Base-by-base conservation (phyloP, 2,113 vertebrate species). In the Leptobrachium leishanense region DNA sequence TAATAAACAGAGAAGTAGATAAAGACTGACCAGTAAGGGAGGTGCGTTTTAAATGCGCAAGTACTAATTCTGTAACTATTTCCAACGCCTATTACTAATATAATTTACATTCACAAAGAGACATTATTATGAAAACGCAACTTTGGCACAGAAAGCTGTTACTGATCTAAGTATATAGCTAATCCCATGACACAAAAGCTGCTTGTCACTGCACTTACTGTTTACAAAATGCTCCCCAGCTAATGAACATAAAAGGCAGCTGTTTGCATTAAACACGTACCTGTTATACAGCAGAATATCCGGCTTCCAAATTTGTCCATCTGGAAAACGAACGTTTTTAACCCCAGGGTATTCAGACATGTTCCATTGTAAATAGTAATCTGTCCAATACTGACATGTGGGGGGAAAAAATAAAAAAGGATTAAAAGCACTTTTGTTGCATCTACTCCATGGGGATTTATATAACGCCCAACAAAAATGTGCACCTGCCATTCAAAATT, bases 261-360 rank as follows among this genome's bases (percentile, higher is more conserved):
- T 72, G 46, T 57, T 53, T 43, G 42, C 54, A 65, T 65, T 13
- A 50, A 50, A 44, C n/a, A 6, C 88, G 82, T 88, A 99, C 97
- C 97, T 99, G 95, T 99, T 99, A 70, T 98, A 98, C 11, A 99
- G 96, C 76, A 99, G 94, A 83, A 99, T 96, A 88, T 99, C 97
- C 5, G 97, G 97, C 82, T 95, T 98, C 97, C 97, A 99, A 77
- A 98, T 94, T 74, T 94, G 91, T 66, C 92, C 88, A 85, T 95
- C 93, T 2, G 95, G 96, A 87, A 99, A 95, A 77, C 96, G 93
- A 31, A 98, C 90, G 0, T 87, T 95, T 85, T 90, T 90, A 87
- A 99, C 95, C 2, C 95, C 96, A 0, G 96, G 93, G 81, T 96
- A 98, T 0, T 96, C 94, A 0, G 92, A 92, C 74, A 85, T 3